These are phyloP conservation scores for Tetranychus piercei DNA, from an alignment of 2,888 invertebrate genomes.

Conservation along the genomic window DNA sequence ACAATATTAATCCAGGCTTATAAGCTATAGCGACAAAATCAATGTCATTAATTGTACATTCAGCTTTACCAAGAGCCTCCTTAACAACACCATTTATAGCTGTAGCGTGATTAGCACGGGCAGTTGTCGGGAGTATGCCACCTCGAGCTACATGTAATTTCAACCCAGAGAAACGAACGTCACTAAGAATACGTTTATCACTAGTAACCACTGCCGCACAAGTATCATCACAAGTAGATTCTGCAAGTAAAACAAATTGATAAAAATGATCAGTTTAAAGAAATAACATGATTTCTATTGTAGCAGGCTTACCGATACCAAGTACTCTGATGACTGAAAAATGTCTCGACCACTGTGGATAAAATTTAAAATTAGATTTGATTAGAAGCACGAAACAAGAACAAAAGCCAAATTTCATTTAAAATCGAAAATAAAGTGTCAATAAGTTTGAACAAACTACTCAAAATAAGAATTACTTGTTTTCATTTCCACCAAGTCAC, in stretches of 20 bases:
- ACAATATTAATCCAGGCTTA: slow-evolving; percentile 62
- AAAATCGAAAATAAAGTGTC: neutral
- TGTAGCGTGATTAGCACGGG: slow-evolving; percentile 56
- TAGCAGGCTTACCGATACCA: neutral
- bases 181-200: slow-evolving; percentile 52
- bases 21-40: slow-evolving; percentile 80
- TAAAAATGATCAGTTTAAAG: neutral
- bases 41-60: slow-evolving; percentile 39
- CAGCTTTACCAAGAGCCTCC: slow-evolving; percentile 40
- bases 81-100: slow-evolving; percentile 56
- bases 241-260: slow-evolving; percentile 32
- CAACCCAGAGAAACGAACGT: slow-evolving; percentile 62
- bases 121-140: slow-evolving; percentile 73
- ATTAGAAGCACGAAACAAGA: too few relatives aligned
- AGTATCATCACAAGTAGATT: slow-evolving; percentile 95
- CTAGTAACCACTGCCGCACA: slow-evolving; percentile 68
- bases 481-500: neutral
- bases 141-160: slow-evolving; percentile 48
- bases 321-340: neutral
- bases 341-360: neutral
- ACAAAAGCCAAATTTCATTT: too few relatives aligned
- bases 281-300: neutral
- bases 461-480: neutral
- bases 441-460: neutral
- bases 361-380: too few relatives aligned